Conservation (phyloP, 2,888 invertebrate genomes). For the Platynereis dumerilii region DNA sequence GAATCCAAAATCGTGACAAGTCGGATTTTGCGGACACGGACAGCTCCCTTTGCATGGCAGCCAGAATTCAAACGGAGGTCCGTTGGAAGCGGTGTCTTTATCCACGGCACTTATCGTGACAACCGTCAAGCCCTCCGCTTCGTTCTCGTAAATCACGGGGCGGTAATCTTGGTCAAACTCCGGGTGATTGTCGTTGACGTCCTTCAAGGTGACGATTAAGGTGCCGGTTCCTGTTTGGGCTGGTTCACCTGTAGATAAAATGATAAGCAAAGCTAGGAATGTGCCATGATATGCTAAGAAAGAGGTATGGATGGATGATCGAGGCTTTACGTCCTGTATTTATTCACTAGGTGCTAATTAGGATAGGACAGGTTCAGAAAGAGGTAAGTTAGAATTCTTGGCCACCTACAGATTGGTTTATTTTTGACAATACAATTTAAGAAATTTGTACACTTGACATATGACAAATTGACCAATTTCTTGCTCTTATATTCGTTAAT, state of each 20-base stretch:
- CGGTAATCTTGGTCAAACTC: conserved; percentile 74
- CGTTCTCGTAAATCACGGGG: conserved; percentile 42
- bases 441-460: too few relatives aligned
- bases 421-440: too few relatives aligned
- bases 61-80: conserved; percentile 77
- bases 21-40: conserved; percentile 91
- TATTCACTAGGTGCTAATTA: too few relatives aligned
- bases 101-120: conserved; percentile 49
- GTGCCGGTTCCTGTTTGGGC: conserved; percentile 79
- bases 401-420: too few relatives aligned
- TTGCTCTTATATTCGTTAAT: too few relatives aligned
- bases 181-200: conserved; percentile 98
- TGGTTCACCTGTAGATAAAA: conserved; percentile 44
- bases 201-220: conserved; percentile 89
- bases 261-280: too few relatives aligned
- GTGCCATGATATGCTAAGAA: too few relatives aligned
- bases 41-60: conserved; percentile 66
- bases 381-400: too few relatives aligned
- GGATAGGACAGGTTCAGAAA: too few relatives aligned
- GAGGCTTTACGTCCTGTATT: too few relatives aligned
- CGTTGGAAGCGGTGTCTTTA: conserved; percentile 53
- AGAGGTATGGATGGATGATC: too few relatives aligned
- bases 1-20: conserved; percentile 92
- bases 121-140: conserved; percentile 29
- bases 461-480: too few relatives aligned